These are phyloP conservation scores for Crematogaster levior DNA, from an alignment of 2,888 invertebrate species.

Conservation along the genomic window DNA sequence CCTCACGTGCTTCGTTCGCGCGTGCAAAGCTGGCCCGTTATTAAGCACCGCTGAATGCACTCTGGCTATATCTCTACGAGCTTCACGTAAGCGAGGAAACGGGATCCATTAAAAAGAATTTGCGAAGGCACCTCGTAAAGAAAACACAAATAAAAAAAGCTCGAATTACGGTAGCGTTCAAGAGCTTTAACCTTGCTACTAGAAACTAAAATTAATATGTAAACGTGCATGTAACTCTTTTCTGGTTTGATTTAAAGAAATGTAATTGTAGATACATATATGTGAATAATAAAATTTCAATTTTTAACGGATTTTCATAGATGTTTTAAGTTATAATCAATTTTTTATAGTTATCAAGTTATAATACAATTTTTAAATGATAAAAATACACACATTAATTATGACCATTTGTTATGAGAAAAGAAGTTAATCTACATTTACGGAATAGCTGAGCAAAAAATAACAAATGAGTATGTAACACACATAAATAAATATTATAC, in stretches of 20 bases:
- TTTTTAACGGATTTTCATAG: neutral
- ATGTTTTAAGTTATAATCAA: neutral
- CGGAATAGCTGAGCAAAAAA: neutral
- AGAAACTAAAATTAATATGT: slow-evolving; percentile 41
- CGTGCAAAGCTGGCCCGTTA: slow-evolving; percentile 45
- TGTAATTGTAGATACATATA: neutral
- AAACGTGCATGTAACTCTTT: slow-evolving; percentile 24
- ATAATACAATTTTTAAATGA: too few relatives aligned
- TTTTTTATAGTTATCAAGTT: too few relatives aligned
- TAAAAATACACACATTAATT: neutral
- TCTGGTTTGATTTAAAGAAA: neutral
- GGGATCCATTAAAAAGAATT: slow-evolving; percentile 50
- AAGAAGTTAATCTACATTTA: neutral
- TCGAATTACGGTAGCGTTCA: slow-evolving; percentile 41
- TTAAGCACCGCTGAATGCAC: slow-evolving; percentile 52
- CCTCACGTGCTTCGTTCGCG: slow-evolving; percentile 42
- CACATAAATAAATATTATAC: neutral
- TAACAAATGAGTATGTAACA: neutral
- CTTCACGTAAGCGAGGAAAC: slow-evolving; percentile 36
- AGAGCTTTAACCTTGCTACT: slow-evolving; percentile 38
- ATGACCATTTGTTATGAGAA: neutral
- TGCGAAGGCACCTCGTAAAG: slow-evolving; percentile 4
- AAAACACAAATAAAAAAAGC: slow-evolving; percentile 48
- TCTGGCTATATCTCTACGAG: slow-evolving; percentile 38
- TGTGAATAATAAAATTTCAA: neutral